Percentiles rank a stretch among this genome's conserved stretches.
Evolutionary conservation across 1,140 invertebrate species (phyloP).

Genomic region (Lethrus apterus): DNA sequence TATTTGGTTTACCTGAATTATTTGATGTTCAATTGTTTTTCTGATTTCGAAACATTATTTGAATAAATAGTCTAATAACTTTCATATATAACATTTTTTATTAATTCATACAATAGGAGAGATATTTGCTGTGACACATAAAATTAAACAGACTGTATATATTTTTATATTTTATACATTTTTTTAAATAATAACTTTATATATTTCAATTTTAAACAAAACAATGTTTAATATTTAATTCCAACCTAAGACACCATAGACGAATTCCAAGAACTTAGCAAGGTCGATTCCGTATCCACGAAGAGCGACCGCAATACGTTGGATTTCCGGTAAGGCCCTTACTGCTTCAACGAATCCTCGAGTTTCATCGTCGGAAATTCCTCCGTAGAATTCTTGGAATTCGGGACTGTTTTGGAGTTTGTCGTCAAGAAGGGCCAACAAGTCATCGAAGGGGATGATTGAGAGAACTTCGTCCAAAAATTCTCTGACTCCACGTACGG

Average conservation of each 20-base stretch:
- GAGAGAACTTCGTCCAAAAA: constrained; percentile 20
- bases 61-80: no score
- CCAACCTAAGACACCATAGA: constrained; percentile 24
- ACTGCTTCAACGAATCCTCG: constrained; percentile 19
- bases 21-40: no score
- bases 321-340: constrained; percentile 17
- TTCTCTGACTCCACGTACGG: constrained; percentile 5
- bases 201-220: no score
- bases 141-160: no score
- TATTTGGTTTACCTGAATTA: no score
- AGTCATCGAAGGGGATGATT: constrained; percentile 7
- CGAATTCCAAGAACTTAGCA: constrained; percentile 11
- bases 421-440: constrained; percentile 16
- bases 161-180: no score
- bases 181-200: no score
- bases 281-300: constrained; percentile 18
- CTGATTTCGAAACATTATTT: no score
- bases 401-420: constrained; percentile 21
- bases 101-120: no score
- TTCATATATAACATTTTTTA: no score
- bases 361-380: constrained; percentile 20
- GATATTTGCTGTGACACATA: no score
- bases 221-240: no score
- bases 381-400: constrained; percentile 21
- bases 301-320: constrained; percentile 17